Percentiles rank a stretch among this genome's conserved stretches.
Evolutionary conservation across 1,140 invertebrate species (phyloP).

Genomic region (Penaeus japonicus): DNA sequence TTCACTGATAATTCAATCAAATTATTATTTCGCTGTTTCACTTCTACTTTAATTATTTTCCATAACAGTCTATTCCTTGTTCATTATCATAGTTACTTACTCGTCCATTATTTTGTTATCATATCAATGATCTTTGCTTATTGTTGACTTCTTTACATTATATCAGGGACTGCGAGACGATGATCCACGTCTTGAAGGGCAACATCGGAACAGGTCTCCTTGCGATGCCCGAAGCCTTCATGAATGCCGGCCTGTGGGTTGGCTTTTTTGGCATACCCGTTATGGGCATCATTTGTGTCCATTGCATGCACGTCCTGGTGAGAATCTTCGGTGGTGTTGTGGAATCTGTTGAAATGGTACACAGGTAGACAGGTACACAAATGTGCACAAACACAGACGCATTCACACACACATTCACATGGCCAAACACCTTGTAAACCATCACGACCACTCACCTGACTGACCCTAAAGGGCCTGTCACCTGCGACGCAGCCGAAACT

Average conservation of each 20-base stretch:
- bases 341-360: neutral
- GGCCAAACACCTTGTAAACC: too few relatives aligned
- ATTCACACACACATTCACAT: constrained; percentile 1
- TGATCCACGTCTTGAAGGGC: constrained; percentile 81
- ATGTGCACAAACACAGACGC: neutral
- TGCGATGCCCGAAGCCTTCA: constrained; percentile 84
- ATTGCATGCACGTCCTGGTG: constrained; percentile 88
- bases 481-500: too few relatives aligned
- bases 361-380: neutral
- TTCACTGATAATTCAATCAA: too few relatives aligned
- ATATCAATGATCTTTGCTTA: too few relatives aligned
- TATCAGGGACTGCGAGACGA: constrained; percentile 75
- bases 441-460: neutral
- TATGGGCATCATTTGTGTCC: constrained; percentile 81
- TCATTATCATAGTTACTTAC: too few relatives aligned
- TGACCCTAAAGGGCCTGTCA: too few relatives aligned
- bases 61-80: too few relatives aligned
- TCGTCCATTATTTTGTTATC: too few relatives aligned
- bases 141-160: neutral
- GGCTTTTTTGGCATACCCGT: constrained; percentile 75
- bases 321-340: neutral
- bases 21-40: too few relatives aligned
- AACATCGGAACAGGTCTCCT: constrained; percentile 86
- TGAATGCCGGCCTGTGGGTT: constrained; percentile 79
- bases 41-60: too few relatives aligned